Evolutionary conservation across 2,797 vertebrate genomes (phyloP).

Genomic region (Enoplosus armatus): DNA sequence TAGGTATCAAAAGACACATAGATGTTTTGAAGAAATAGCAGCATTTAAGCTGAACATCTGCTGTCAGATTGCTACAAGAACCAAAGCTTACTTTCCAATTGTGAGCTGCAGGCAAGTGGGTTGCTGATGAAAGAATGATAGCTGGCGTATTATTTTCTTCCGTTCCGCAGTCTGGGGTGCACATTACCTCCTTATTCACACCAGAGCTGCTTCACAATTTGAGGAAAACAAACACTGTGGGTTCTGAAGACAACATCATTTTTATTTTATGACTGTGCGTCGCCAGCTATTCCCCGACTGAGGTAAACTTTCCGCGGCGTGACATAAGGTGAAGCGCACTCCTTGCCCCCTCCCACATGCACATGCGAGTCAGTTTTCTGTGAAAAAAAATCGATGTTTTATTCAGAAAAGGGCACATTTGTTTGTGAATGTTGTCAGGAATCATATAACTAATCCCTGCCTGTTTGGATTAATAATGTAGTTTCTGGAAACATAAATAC

Average conservation of each 20-base stretch:
- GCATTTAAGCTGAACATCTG: slow-evolving; percentile 30
- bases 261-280: slow-evolving; percentile 65
- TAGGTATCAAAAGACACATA: not conserved
- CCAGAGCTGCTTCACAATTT: slow-evolving; percentile 59
- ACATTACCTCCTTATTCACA: slow-evolving; percentile 56
- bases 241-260: slow-evolving; percentile 66
- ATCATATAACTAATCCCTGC: not conserved
- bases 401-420: not conserved
- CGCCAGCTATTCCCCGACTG: slow-evolving; percentile 46
- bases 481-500: slow-evolving; percentile 5
- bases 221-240: slow-evolving; percentile 62
- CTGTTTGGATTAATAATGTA: slow-evolving; percentile 6
- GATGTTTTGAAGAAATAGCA: not conserved
- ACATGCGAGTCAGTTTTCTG: not conserved
- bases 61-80: slow-evolving; percentile 29
- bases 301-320: slow-evolving; percentile 46
- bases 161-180: slow-evolving; percentile 33
- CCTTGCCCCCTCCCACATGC: not conserved
- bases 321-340: slow-evolving; percentile 32
- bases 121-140: slow-evolving; percentile 56
- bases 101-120: slow-evolving; percentile 22
- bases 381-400: slow-evolving; percentile 30
- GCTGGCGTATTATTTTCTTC: slow-evolving; percentile 48
- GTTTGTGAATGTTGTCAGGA: slow-evolving; percentile 1
- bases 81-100: slow-evolving; percentile 35